Conservation (phyloP, 37 sponge, comb jelly and placozoan genomes). For the Dysidea cf. avara region DNA sequence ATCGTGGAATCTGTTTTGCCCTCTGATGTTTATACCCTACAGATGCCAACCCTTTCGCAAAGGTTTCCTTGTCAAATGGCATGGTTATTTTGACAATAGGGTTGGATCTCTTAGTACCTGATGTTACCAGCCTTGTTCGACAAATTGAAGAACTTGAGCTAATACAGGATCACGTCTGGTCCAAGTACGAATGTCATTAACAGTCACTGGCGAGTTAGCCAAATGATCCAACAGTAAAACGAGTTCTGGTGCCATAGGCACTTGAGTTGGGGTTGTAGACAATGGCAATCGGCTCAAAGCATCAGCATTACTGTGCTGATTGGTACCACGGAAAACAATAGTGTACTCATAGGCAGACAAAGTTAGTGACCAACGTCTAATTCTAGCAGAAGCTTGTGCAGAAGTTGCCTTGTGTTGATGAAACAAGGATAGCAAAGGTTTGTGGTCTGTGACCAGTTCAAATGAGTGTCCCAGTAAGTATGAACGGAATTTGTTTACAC, state of each 20-base stretch:
- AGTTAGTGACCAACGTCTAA: neutral
- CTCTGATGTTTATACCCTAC: too few relatives aligned
- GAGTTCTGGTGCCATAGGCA: neutral
- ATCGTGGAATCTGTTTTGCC: too few relatives aligned
- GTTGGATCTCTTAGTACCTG: too few relatives aligned
- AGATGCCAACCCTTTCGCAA: too few relatives aligned
- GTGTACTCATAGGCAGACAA: conserved; percentile 3
- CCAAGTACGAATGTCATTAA: neutral
- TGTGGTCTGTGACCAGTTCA: conserved; percentile 2
- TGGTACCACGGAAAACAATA: neutral
- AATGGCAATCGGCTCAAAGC: conserved; percentile 2
- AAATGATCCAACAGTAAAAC: conserved; percentile 5
- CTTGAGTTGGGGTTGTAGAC: neutral
- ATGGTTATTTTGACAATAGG: too few relatives aligned
- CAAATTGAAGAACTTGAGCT: neutral
- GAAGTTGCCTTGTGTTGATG: neutral
- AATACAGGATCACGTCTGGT: neutral
- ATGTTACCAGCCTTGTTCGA: neutral
- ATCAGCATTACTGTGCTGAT: conserved; percentile 7
- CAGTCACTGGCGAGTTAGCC: neutral
- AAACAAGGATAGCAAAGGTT: neutral
- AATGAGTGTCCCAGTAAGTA: neutral
- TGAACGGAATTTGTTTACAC: neutral
- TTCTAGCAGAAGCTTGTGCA: neutral
- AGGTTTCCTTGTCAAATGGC: too few relatives aligned